Conservation (phyloP, 2,113 vertebrate species). For the Columba janthina region DNA sequence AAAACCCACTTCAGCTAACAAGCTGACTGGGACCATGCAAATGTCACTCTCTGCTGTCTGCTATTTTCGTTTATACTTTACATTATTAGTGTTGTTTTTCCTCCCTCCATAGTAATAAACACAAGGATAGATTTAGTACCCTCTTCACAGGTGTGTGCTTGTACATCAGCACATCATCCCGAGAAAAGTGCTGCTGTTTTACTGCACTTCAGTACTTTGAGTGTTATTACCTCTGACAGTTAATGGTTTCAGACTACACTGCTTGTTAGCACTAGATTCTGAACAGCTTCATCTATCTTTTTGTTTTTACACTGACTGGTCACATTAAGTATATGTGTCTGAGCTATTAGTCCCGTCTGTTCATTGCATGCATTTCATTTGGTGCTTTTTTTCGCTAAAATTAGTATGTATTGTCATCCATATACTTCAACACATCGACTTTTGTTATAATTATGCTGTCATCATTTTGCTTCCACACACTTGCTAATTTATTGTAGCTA, state of each 20-base stretch:
- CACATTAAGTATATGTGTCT: slow-evolving; percentile 82
- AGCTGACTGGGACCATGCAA: slow-evolving; percentile 96
- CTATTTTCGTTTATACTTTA: slow-evolving; percentile 87
- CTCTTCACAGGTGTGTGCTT: slow-evolving; percentile 81
- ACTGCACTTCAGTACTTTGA: slow-evolving; percentile 77
- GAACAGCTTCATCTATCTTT: slow-evolving; percentile 85
- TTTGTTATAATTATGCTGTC: slow-evolving; percentile 87
- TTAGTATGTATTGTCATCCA: slow-evolving; percentile 83
- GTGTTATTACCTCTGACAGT: slow-evolving; percentile 83
- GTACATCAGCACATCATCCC: slow-evolving; percentile 70
- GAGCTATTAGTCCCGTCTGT: slow-evolving; percentile 82
- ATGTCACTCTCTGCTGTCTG: slow-evolving; percentile 89
- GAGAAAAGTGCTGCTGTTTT: slow-evolving; percentile 73
- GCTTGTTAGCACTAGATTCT: slow-evolving; percentile 81
- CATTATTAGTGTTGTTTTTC: slow-evolving; percentile 84
- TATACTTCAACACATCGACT: slow-evolving; percentile 81
- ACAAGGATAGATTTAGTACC: slow-evolving; percentile 75
- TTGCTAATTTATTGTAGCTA: slow-evolving; percentile 85
- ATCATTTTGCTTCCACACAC: slow-evolving; percentile 81
- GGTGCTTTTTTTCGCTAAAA: slow-evolving; percentile 76
- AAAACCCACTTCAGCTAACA: slow-evolving; percentile 99
- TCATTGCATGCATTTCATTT: slow-evolving; percentile 75
- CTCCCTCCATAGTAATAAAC: slow-evolving; percentile 80
- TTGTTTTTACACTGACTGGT: slow-evolving; percentile 83
- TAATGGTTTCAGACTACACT: slow-evolving; percentile 81